Percentiles rank a stretch among this genome's conserved stretches.
Conservation (phyloP, 2,113 vertebrate species). For the Heliornis fulica region DNA sequence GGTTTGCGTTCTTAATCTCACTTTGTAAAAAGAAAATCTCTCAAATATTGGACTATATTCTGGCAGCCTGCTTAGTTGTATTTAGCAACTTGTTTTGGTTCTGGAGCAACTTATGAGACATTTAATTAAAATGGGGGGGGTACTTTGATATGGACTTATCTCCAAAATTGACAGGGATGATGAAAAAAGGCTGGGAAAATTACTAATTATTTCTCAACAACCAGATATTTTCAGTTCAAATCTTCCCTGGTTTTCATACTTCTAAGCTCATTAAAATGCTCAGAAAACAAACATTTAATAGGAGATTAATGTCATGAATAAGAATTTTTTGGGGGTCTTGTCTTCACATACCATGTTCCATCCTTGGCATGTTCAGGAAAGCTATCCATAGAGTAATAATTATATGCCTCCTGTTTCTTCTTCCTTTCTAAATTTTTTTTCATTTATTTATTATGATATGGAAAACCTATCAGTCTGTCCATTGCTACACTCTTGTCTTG, state of each 20-base stretch:
- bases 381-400: background rate
- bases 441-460: background rate
- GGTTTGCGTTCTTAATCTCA: background rate
- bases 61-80: conserved; percentile 47
- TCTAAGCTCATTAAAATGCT: conserved; percentile 9
- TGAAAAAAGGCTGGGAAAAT: background rate
- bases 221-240: conserved; percentile 13
- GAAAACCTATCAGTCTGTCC: background rate
- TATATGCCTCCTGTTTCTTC: too few relatives aligned
- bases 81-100: conserved; percentile 50
- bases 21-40: background rate
- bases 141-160: background rate
- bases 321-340: background rate
- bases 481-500: background rate
- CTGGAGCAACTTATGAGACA: conserved; percentile 16
- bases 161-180: conserved; percentile 15
- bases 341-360: background rate
- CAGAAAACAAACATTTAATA: background rate
- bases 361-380: background rate
- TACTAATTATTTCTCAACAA: conserved; percentile 51
- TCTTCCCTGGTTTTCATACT: conserved; percentile 18
- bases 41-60: background rate
- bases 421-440: too few relatives aligned
- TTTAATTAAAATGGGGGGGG: conserved; percentile 51
- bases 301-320: background rate